Evolutionary conservation across 2,113 vertebrate genomes (phyloP), one percentile per base, ranked within the genome.

Genomic region (Urocolius indicus): DNA sequence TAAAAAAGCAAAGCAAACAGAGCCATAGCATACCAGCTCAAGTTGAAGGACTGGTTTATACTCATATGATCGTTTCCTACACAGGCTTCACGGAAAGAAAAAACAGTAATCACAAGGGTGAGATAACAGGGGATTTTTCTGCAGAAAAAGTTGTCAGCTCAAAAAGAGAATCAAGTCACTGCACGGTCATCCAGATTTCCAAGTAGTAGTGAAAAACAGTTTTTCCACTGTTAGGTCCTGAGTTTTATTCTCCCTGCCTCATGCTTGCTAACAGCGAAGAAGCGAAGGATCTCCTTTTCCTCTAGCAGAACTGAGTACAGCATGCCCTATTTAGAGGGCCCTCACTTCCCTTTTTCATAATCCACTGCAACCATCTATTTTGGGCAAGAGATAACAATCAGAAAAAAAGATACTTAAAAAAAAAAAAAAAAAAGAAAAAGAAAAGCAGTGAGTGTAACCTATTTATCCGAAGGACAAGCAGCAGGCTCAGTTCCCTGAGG

Each of bases 1-100:
- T 91, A 90, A 93, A 94, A 96, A 94, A 81, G 41, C 29, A 93
- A 96, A 95, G 93, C 89, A 95, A 97, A 96, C 89, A 92, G 94
- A 92, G 85, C 45, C 66, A 75, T 75, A 73, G 77, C 46, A 91
- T 29, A 88, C 63, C 52, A 96, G 84, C 65, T 89, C 83, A 81
- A 74, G 93, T 85, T 93, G 94, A 90, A 96, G 75, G 88, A 94
- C 83, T 86, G 83, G 80, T 83, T 93, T 93, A 67, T 61, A 76
- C 48, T 95, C 95, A 83, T 83, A 76, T 27, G 51, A 92, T 66
- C 41, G 52, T 58, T 66, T 87, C 63, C 62, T 97, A 90, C 90
- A 84, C 55, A 49, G 46, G 61, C 54, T 91, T 83, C 88, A 94
- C 0, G 87, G 91, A 95, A 96, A 92, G 66, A 90, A 95, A 92